Conservation (phyloP, 2,113 vertebrate species). For the Mastomys natalensis region DNA sequence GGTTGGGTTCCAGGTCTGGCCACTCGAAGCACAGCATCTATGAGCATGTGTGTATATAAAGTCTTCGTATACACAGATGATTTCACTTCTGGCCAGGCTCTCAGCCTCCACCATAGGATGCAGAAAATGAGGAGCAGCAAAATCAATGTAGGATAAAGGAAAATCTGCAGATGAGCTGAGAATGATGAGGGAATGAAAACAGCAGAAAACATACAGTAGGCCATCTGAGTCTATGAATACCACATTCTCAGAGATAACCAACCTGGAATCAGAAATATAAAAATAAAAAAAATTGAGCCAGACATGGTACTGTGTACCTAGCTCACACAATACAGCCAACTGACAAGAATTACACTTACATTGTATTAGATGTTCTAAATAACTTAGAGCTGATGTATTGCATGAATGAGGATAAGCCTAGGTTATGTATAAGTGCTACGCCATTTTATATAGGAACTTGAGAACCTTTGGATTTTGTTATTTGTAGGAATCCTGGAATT, state of each 20-base stretch:
- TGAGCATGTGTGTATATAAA: conserved; percentile 29
- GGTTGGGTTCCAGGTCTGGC: neutral
- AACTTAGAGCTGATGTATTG: neutral
- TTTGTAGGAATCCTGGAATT: neutral
- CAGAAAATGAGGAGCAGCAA: neutral
- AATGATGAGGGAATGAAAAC: neutral
- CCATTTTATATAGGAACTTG: neutral
- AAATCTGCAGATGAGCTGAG: neutral
- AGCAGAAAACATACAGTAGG: neutral
- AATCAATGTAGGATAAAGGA: neutral
- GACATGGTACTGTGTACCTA: too few relatives aligned
- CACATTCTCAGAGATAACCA: neutral
- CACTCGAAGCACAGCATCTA: conserved; percentile 18
- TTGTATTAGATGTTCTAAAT: neutral
- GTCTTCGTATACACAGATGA: neutral
- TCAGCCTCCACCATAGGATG: neutral
- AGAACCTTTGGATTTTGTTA: neutral
- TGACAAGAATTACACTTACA: neutral
- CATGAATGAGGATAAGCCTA: neutral
- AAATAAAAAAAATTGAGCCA: neutral
- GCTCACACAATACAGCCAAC: neutral
- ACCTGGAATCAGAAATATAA: neutral
- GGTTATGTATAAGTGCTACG: neutral
- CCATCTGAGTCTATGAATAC: neutral
- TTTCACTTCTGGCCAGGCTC: conserved; percentile 32